phyloP scores from a whole-genome alignment of 1,140 invertebrate species.

The Platyscapa corneri region DNA sequence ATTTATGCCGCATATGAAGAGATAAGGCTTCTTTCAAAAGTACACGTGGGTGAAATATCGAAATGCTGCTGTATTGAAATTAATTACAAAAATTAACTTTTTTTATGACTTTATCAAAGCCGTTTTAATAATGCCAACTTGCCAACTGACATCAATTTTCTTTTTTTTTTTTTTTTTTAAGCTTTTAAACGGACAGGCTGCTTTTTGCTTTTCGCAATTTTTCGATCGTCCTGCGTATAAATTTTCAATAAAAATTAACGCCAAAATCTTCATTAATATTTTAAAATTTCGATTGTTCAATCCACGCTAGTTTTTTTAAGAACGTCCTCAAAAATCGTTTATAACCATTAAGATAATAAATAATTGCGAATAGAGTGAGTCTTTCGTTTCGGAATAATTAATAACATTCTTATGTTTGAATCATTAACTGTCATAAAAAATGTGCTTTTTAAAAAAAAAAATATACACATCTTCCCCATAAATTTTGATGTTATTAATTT shows the following conservation, averaged over 20 bases:
- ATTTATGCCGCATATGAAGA: slow-evolving; percentile 39
- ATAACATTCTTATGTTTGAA: neutral
- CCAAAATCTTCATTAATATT: neutral
- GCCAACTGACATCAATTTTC: neutral
- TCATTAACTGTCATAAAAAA: neutral
- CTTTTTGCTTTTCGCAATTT: neutral
- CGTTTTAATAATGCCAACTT: slow-evolving; percentile 24
- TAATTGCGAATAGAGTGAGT: neutral
- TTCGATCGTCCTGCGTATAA: neutral
- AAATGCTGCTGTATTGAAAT: neutral
- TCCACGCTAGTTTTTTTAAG: neutral
- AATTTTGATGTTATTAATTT: neutral
- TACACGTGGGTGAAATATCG: neutral
- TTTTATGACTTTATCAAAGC: neutral
- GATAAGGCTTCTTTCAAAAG: slow-evolving; percentile 34
- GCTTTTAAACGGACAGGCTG: slow-evolving; percentile 6
- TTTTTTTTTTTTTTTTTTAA: neutral
- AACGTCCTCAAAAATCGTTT: neutral
- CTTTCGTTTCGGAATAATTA: neutral
- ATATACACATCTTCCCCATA: neutral
- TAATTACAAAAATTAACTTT: slow-evolving; percentile 28
- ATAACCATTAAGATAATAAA: neutral
- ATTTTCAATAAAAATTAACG: neutral
- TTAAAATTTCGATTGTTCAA: neutral
- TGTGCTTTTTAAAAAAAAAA: neutral